Conservation (phyloP, 30 jellyfish, hydroid and myxozoan genomes). For the Cassiopea xamachana region DNA sequence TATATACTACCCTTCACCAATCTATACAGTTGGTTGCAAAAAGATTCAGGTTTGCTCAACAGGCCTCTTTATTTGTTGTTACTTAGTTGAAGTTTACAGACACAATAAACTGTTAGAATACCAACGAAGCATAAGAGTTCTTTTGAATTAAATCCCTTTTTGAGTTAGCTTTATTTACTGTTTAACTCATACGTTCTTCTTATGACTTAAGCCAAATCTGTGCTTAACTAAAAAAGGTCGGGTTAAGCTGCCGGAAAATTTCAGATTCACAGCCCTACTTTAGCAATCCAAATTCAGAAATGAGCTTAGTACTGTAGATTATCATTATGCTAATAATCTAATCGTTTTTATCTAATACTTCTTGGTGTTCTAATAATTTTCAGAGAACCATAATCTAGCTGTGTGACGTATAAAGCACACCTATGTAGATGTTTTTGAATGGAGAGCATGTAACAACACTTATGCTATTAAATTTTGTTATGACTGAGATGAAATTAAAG, state of each 20-base stretch:
- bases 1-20: no score
- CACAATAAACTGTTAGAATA: no score
- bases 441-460: background rate
- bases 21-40: no score
- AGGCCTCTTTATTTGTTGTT: no score
- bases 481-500: background rate
- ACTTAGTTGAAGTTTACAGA: no score
- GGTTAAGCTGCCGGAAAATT: background rate
- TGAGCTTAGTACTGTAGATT: background rate
- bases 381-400: background rate
- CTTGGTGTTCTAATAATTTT: background rate
- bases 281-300: background rate
- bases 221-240: background rate
- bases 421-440: background rate
- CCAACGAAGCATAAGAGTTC: background rate
- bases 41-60: no score
- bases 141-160: background rate
- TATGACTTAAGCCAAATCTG: background rate
- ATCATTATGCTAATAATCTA: background rate
- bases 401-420: background rate
- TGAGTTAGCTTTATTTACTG: background rate
- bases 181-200: background rate
- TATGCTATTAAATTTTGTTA: background rate
- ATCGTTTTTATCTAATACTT: background rate
- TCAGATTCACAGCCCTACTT: background rate